Conservation (phyloP, 1,140 invertebrate species). For the Drosophila equinoxialis region DNA sequence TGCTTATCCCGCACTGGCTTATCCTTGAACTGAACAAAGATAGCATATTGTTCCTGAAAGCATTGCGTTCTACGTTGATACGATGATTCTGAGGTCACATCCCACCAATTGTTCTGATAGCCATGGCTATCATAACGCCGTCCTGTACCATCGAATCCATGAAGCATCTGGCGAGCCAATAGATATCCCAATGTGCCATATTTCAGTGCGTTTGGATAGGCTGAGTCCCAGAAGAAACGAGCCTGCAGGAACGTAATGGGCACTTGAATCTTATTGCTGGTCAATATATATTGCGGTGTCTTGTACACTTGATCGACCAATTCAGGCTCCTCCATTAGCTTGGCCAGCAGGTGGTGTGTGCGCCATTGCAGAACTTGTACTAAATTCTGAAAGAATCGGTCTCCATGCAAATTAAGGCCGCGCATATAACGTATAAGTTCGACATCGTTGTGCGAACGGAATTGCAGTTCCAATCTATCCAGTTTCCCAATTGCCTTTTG, state of each 20-base stretch:
- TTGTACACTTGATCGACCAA: conserved; percentile 87
- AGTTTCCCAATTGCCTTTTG: conserved; percentile 91
- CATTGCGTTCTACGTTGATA: conserved; percentile 95
- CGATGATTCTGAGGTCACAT: conserved; percentile 92
- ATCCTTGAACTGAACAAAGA: conserved; percentile 55
- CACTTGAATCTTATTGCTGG: conserved; percentile 98
- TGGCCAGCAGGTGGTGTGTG: conserved; percentile 90
- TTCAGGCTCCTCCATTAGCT: conserved; percentile 92
- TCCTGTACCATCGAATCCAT: conserved; percentile 98
- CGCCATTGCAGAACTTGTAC: conserved; percentile 91
- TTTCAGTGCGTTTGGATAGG: conserved; percentile 96
- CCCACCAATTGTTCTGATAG: conserved; percentile 99
- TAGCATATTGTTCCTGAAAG: conserved; percentile 93
- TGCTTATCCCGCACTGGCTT: conserved; percentile 85
- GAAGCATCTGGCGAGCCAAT: conserved; percentile 96
- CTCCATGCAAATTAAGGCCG: conserved; percentile 88
- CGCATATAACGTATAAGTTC: conserved; percentile 89
- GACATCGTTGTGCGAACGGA: conserved; percentile 93
- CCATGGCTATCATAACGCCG: conserved; percentile 95
- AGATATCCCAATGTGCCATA: conserved; percentile 98
- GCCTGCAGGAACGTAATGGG: conserved; percentile 97
- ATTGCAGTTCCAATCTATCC: conserved; percentile 91
- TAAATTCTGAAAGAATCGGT: conserved; percentile 96
- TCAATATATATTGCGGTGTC: conserved; percentile 91
- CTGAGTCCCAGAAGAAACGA: conserved; percentile 91